These are phyloP conservation scores for Acanthococcus lagerstroemiae DNA, from an alignment of 2,888 invertebrate genomes.

Conservation along the genomic window DNA sequence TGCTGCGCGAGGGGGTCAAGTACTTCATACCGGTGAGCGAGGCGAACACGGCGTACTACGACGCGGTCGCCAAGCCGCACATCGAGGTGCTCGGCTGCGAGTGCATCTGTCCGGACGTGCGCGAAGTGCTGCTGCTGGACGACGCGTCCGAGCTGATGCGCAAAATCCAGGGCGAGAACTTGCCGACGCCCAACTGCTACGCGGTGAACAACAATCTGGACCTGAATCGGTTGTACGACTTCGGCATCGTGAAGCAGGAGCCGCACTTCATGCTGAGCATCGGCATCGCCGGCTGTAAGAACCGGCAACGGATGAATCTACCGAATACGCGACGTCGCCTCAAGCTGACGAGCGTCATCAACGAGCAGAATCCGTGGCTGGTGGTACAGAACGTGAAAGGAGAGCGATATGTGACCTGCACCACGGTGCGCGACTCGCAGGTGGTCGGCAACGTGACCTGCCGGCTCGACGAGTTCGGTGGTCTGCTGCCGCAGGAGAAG, in stretches of 20 bases:
- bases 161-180: slow-evolving; percentile 55
- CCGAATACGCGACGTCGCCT: slow-evolving; percentile 57
- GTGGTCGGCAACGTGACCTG: slow-evolving; percentile 74
- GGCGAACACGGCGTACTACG: slow-evolving; percentile 67
- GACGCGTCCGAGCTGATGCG: slow-evolving; percentile 65
- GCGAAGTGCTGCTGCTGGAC: slow-evolving; percentile 65
- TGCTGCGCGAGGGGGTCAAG: slow-evolving; percentile 59
- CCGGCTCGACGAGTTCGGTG: slow-evolving; percentile 44
- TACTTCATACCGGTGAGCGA: slow-evolving; percentile 74
- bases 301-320: slow-evolving; percentile 57
- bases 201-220: slow-evolving; percentile 58
- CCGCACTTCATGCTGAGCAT: slow-evolving; percentile 62
- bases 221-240: slow-evolving; percentile 58
- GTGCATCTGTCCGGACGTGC: slow-evolving; percentile 66
- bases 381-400: slow-evolving; percentile 65
- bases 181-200: slow-evolving; percentile 58
- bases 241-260: slow-evolving; percentile 49
- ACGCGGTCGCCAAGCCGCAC: slow-evolving; percentile 70
- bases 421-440: slow-evolving; percentile 66
- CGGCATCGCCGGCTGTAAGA: slow-evolving; percentile 63
- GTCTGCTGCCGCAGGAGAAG: slow-evolving; percentile 57
- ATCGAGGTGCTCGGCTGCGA: slow-evolving; percentile 69
- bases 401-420: slow-evolving; percentile 68
- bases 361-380: slow-evolving; percentile 65
- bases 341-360: slow-evolving; percentile 59